These are phyloP conservation scores for Lucilia cuprina DNA, from an alignment of 1,140 invertebrate species.

Conservation along the genomic window DNA sequence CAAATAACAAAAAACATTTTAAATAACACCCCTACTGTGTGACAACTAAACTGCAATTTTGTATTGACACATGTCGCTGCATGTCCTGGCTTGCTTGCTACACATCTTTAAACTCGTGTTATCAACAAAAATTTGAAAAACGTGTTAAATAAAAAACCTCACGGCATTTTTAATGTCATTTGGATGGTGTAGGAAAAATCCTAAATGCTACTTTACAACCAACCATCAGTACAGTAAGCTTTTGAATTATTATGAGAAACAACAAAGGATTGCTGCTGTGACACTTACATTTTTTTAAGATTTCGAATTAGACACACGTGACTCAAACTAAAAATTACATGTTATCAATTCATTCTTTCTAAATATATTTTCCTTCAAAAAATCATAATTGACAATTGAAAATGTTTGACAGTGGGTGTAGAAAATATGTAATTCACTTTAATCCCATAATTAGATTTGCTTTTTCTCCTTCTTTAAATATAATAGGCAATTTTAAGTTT, in stretches of 20 bases:
- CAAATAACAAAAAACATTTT: background rate
- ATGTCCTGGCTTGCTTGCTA: background rate
- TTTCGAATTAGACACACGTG: background rate
- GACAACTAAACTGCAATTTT: slow-evolving; percentile 28
- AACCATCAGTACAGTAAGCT: too few relatives aligned
- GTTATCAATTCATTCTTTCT: background rate
- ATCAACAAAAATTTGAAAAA: background rate
- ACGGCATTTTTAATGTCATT: slow-evolving; percentile 32
- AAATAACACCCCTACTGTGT: slow-evolving; percentile 24
- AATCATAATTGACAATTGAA: slow-evolving; percentile 35
- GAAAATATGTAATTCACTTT: background rate
- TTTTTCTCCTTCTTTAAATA: background rate
- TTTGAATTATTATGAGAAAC: background rate
- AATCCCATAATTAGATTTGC: slow-evolving; percentile 3
- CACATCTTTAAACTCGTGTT: slow-evolving; percentile 6
- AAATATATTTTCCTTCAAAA: background rate
- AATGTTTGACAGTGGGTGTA: background rate
- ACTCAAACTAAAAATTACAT: slow-evolving; percentile 20
- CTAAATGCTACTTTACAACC: background rate
- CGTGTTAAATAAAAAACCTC: slow-evolving; percentile 30
- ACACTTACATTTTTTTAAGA: background rate
- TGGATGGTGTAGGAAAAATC: background rate
- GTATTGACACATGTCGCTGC: background rate
- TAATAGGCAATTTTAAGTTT: background rate
- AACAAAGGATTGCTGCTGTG: background rate